Conservation (phyloP, 1,140 invertebrate genomes). For the Ceratitis capitata region DNA sequence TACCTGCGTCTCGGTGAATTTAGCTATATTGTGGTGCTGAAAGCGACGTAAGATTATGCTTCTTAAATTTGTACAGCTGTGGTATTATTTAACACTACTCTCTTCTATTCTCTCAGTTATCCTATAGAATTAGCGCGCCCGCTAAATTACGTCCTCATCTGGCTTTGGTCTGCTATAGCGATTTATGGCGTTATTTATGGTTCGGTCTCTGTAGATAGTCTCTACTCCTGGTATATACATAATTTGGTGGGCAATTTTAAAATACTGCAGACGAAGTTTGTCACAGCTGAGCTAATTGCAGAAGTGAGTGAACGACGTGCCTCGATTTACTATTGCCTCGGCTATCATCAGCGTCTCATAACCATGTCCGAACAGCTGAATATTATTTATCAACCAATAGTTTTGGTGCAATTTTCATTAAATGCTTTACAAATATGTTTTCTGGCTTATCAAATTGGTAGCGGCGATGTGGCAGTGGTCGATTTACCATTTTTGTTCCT, state of each 20-base stretch:
- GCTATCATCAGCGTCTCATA: slow-evolving; percentile 11
- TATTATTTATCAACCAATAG: slow-evolving; percentile 10
- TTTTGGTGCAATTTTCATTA: background rate
- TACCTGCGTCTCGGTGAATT: background rate
- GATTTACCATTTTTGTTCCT: slow-evolving; percentile 23
- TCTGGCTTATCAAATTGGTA: slow-evolving; percentile 29
- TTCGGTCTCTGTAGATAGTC: background rate
- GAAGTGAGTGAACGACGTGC: background rate
- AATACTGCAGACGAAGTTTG: background rate
- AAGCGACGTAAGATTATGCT: background rate
- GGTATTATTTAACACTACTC: background rate
- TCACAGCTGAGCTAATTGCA: background rate
- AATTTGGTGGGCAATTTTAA: slow-evolving; percentile 34
- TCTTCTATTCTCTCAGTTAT: background rate
- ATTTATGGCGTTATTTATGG: background rate
- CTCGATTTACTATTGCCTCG: slow-evolving; percentile 3
- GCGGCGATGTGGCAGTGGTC: background rate
- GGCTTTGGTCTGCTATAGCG: background rate
- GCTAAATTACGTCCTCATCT: background rate
- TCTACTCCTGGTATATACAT: slow-evolving; percentile 26
- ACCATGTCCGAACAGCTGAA: background rate
- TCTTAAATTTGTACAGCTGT: background rate
- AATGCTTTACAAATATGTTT: slow-evolving; percentile 32
- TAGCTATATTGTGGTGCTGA: background rate
- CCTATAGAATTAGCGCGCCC: background rate